Evolutionary conservation across 2,797 vertebrate species (phyloP).

Genomic region (Alfaro cultratus): DNA sequence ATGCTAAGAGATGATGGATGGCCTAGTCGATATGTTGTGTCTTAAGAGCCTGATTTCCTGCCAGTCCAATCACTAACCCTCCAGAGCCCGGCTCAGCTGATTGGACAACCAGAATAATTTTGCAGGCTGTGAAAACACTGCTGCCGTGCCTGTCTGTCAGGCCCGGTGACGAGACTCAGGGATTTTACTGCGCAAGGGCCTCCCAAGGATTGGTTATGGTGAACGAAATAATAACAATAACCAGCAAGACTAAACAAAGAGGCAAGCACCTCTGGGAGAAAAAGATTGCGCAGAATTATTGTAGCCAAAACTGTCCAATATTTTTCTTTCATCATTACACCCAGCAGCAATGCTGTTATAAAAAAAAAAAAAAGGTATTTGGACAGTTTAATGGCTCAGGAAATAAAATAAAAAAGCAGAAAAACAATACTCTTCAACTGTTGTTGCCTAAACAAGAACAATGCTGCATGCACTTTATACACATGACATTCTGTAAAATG

Average conservation of each 20-base stretch:
- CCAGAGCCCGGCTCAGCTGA: conserved; percentile 94
- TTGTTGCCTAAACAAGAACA: conserved; percentile 65
- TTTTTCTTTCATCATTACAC: conserved; percentile 77
- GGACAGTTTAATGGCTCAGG: conserved; percentile 50
- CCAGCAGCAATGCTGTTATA: conserved; percentile 40
- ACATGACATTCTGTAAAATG: conserved; percentile 75
- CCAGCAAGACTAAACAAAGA: conserved; percentile 79
- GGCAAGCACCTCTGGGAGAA: conserved; percentile 66
- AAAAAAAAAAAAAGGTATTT: conserved; percentile 38
- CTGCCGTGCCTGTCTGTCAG: conserved; percentile 89
- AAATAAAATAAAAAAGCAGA: conserved; percentile 43
- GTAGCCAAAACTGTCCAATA: conserved; percentile 61
- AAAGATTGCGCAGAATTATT: conserved; percentile 63
- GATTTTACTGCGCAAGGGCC: conserved; percentile 78
- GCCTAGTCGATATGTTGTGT: conserved; percentile 98
- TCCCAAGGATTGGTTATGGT: conserved; percentile 76
- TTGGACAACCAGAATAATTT: conserved; percentile 97
- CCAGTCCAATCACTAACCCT: conserved; percentile 98
- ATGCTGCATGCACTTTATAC: conserved; percentile 69
- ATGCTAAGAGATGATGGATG: conserved; percentile 99
- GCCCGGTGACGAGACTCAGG: conserved; percentile 79
- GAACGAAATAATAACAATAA: conserved; percentile 82
- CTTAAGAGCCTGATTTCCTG: conserved; percentile 99
- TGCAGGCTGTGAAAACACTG: conserved; percentile 94
- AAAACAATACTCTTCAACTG: conserved; percentile 53